Percentiles rank a stretch among this genome's conserved stretches.
Evolutionary conservation across 2,888 invertebrate species (phyloP).

Genomic region (Metopia argyrocephala): DNA sequence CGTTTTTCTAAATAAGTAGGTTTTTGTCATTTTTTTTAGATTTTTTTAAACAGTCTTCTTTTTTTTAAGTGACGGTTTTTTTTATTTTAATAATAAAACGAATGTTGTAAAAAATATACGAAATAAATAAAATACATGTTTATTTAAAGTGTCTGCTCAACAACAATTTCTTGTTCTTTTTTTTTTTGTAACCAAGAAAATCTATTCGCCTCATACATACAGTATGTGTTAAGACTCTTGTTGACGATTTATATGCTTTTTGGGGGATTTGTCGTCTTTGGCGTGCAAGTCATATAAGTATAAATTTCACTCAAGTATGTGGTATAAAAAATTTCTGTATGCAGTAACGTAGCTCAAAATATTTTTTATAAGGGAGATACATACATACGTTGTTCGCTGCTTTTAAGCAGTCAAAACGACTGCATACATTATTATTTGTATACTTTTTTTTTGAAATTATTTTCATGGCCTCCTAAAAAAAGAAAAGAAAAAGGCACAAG

Average conservation of each 20-base stretch:
- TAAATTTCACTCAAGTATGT: not conserved
- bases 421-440: too few relatives aligned
- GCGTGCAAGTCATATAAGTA: not conserved
- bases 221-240: constrained; percentile 39
- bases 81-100: not conserved
- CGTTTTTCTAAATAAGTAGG: constrained; percentile 6
- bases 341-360: not conserved
- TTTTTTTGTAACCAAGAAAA: constrained; percentile 13
- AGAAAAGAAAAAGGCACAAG: too few relatives aligned
- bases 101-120: constrained; percentile 28
- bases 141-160: constrained; percentile 54
- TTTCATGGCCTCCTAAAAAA: too few relatives aligned
- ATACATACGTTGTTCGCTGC: too few relatives aligned
- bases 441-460: too few relatives aligned
- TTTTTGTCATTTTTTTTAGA: not conserved
- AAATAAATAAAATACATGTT: constrained; percentile 38
- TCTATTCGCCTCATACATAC: constrained; percentile 27
- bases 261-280: not conserved
- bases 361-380: not conserved
- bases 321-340: not conserved
- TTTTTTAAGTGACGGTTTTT: constrained; percentile 17
- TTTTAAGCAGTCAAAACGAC: too few relatives aligned
- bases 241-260: constrained; percentile 26
- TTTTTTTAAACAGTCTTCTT: constrained; percentile 32
- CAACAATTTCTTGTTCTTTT: constrained; percentile 24